Evolutionary conservation across 2,888 invertebrate species (phyloP).

Genomic region (Apotomis betuletana): DNA sequence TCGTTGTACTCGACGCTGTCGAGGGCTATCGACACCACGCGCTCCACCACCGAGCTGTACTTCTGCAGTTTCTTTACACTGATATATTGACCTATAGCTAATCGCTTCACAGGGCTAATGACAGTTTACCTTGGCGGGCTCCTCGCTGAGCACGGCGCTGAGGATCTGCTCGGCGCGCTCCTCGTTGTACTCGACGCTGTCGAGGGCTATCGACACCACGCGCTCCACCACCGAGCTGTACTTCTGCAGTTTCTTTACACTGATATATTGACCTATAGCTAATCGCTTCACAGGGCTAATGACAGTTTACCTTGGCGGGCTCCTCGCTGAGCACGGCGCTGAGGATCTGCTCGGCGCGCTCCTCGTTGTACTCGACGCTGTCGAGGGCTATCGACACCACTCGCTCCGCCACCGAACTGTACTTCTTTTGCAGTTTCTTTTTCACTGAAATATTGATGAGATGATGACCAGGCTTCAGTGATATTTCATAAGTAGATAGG

Average conservation of each 20-base stretch:
- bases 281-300: neutral
- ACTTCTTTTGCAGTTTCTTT: conserved; percentile 87
- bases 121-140: conserved; percentile 61
- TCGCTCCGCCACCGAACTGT: conserved; percentile 89
- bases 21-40: conserved; percentile 92
- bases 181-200: conserved; percentile 94
- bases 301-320: conserved; percentile 51
- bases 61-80: conserved; percentile 89
- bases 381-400: conserved; percentile 94
- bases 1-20: conserved; percentile 95
- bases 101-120: too few relatives aligned
- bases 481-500: too few relatives aligned
- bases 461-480: too few relatives aligned
- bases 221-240: conserved; percentile 91
- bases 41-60: conserved; percentile 90
- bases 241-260: conserved; percentile 88
- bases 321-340: conserved; percentile 89
- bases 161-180: conserved; percentile 91
- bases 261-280: conserved; percentile 54
- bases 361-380: conserved; percentile 93
- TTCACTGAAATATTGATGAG: conserved; percentile 82
- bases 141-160: conserved; percentile 87
- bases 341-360: conserved; percentile 91
- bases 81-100: conserved; percentile 18
- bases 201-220: conserved; percentile 92